Evolutionary conservation across 1,140 invertebrate species (phyloP).

Genomic region (fruit fly (Drosophila melanogaster)): Release_6_plus_ISO1_MT NT_037436.4:14602501-14603000

Average conservation of each 20-base stretch:
- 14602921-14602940: constrained; percentile 65
- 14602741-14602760: constrained; percentile 29
- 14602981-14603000: neutral
- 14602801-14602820: constrained; percentile 83
- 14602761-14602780: constrained; percentile 34
- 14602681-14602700: constrained; percentile 77
- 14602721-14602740: constrained; percentile 75
- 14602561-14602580: constrained; percentile 26
- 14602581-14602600: constrained; percentile 47
- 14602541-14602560: constrained; percentile 62
- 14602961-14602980: neutral
- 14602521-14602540: constrained; percentile 82
- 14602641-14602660: constrained; percentile 81
- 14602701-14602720: constrained; percentile 83
- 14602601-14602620: constrained; percentile 72
- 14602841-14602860: constrained; percentile 78
- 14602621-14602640: constrained; percentile 79
- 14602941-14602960: constrained; percentile 56
- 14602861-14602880: constrained; percentile 49
- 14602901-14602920: constrained; percentile 78
- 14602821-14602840: constrained; percentile 60
- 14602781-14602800: constrained; percentile 71
- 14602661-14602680: constrained; percentile 79
- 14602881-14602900: constrained; percentile 73
- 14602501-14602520: constrained; percentile 76